Conservation (phyloP, 2,797 vertebrate genomes). For the Lagodon rhomboides region DNA sequence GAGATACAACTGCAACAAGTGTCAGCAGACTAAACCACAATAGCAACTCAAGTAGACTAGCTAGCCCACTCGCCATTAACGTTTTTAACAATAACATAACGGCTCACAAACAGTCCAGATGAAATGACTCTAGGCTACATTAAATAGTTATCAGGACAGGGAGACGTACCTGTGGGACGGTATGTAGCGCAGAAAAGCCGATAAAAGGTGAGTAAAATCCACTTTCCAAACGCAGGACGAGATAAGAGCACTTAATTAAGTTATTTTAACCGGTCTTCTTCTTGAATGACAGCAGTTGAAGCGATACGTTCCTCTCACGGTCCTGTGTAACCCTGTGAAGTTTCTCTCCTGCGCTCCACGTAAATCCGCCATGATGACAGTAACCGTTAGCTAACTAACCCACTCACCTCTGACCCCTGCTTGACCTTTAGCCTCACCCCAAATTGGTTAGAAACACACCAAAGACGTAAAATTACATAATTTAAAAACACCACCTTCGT, state of each 20-base stretch:
- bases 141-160: neutral
- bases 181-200: neutral
- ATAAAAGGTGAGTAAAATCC: neutral
- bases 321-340: neutral
- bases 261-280: neutral
- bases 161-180: neutral
- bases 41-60: no score
- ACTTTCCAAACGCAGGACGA: neutral
- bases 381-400: neutral
- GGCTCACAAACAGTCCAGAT: neutral
- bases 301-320: no score
- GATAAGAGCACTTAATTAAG: accelerated
- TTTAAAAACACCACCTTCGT: neutral
- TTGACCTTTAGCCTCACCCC: neutral
- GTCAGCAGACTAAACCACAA: no score
- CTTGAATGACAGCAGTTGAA: neutral
- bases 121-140: neutral
- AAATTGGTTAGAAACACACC: neutral
- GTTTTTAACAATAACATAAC: neutral
- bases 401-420: neutral
- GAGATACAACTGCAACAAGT: neutral
- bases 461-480: neutral
- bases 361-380: neutral
- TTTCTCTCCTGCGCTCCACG: neutral
- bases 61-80: neutral